Evolutionary conservation across 2,888 invertebrate genomes (phyloP).

Genomic region (Masnerella sp.): DNA sequence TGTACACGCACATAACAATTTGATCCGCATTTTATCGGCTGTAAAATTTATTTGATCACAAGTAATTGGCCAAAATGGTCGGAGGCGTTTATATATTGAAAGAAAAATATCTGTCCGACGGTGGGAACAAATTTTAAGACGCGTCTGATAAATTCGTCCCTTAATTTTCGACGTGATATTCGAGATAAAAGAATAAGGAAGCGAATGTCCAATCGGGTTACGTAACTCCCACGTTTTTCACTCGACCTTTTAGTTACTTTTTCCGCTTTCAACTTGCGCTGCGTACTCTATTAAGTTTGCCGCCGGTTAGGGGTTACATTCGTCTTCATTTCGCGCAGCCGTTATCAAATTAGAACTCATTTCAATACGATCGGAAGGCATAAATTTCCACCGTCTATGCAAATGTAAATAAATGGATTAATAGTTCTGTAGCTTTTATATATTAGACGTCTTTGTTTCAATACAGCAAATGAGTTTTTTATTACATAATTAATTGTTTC

Average conservation of each 20-base stretch:
- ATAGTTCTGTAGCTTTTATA: too few relatives aligned
- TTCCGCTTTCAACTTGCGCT: constrained; percentile 15
- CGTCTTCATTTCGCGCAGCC: constrained; percentile 19
- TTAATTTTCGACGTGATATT: constrained; percentile 33
- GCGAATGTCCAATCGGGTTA: constrained; percentile 31
- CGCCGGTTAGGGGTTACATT: constrained; percentile 29
- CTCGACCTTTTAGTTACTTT: constrained; percentile 24
- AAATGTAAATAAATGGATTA: constrained; percentile 1
- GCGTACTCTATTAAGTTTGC: constrained; percentile 37
- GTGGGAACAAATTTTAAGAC: constrained; percentile 7
- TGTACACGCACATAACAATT: too few relatives aligned
- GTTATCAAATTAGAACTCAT: constrained; percentile 36
- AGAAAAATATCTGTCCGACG: not conserved
- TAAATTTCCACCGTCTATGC: not conserved
- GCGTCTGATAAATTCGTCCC: constrained; percentile 7
- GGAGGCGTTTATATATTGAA: not conserved
- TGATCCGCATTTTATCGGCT: too few relatives aligned
- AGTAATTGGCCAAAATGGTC: too few relatives aligned
- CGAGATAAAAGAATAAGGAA: constrained; percentile 24
- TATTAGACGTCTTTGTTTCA: too few relatives aligned
- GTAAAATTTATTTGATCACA: too few relatives aligned
- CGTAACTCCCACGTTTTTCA: constrained; percentile 20
- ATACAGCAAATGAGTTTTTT: too few relatives aligned
- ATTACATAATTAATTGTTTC: too few relatives aligned
- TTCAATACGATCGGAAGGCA: constrained; percentile 16